Evolutionary conservation across 2,797 vertebrate species (phyloP), one percentile per base, ranked within the genome.

Genomic region (Nothura maculosa): DNA sequence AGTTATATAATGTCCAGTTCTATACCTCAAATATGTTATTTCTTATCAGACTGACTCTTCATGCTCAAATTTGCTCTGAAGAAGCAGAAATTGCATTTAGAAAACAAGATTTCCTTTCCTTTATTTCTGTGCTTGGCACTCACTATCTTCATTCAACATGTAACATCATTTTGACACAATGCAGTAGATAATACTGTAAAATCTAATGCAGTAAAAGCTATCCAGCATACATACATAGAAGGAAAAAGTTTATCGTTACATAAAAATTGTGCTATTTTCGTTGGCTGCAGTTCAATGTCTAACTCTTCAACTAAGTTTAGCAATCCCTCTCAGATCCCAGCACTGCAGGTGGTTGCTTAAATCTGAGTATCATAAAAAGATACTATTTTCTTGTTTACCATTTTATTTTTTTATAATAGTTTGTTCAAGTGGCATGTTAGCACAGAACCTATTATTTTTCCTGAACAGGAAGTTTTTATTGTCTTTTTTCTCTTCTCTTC

Each of bases 81-180:
- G 84, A 80, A 76, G 79, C 27, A 85, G 81, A 87, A 95, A 94
- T 21, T 92, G 38, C 62, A 48, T 85, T 92, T 87, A 81, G 73
- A 82, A 96, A 93, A 94, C 32, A 79, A 30, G 50, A 90, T 92
- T 96, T 89, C 36, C 70, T 54, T 85, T 75, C 55, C 32, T 75
- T 90, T 67, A 38, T 72, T 87, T 81, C 77, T 66, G 34, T 81
- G 62, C 85, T 60, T 72, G n/a, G 79, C 64, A 70, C 38, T 91
- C 34, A 0, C 81, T 87, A 27, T 80, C 72, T 80, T 66, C 62
- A 55, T 75, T 91, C 63, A 66, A 69, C 0, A 0, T 13, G 34
- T 69, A 92, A 78, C 81, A 78, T 38, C 14, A 64, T 82, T 87
- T 81, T 86, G 61, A 86, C 86, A 90, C 55, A 83, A 90, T 69